Evolutionary conservation across 1,140 invertebrate species (phyloP).

Genomic region (Maconellicoccus hirsutus): DNA sequence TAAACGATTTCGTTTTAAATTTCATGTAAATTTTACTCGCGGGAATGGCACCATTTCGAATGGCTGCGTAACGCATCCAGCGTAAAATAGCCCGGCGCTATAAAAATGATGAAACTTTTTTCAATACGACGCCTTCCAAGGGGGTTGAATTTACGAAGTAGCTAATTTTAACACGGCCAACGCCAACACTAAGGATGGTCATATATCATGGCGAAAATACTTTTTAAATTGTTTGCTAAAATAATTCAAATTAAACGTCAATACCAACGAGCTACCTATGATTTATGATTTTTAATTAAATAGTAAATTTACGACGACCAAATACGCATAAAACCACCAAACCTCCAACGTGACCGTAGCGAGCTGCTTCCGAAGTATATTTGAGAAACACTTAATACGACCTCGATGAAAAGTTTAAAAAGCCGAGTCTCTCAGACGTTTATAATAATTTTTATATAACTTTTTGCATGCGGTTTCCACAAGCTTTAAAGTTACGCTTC

Average conservation of each 20-base stretch:
- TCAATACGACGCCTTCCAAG: not conserved
- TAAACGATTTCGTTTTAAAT: not conserved
- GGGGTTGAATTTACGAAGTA: not conserved
- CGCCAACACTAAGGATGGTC: too few relatives aligned
- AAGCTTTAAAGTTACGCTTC: too few relatives aligned
- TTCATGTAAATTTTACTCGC: constrained; percentile 5
- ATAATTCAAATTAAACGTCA: not conserved
- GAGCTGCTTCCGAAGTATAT: too few relatives aligned
- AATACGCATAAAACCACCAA: too few relatives aligned
- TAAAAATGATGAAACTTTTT: not conserved
- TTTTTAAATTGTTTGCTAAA: not conserved
- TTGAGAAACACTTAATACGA: too few relatives aligned
- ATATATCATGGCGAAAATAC: too few relatives aligned
- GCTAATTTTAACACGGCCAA: not conserved
- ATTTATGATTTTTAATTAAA: constrained; percentile 6
- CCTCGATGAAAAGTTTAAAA: too few relatives aligned
- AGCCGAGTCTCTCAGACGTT: too few relatives aligned
- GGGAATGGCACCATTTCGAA: not conserved
- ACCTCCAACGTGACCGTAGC: too few relatives aligned
- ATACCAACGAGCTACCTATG: not conserved
- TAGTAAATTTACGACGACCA: not conserved
- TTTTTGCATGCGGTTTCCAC: too few relatives aligned
- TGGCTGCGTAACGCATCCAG: not conserved
- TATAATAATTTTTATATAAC: too few relatives aligned
- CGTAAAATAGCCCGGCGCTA: not conserved